Base-by-base conservation (phyloP, 2,113 vertebrate species). In the Phainopepla nitens region DNA sequence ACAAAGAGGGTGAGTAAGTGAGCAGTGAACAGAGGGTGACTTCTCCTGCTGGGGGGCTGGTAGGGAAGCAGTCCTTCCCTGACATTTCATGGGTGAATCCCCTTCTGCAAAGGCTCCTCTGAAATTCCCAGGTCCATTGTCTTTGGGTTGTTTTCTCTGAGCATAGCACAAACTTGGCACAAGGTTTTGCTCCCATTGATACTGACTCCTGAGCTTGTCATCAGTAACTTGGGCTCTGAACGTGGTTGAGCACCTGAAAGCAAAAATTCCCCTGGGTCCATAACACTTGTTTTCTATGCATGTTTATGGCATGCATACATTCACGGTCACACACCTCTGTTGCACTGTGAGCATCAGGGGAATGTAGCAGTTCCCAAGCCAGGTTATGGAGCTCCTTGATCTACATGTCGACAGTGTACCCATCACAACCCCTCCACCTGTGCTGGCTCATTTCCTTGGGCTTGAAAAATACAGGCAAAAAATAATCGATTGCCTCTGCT, bases 211-310 rank as follows among this genome's bases (percentile, higher is more conserved):
- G 39, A 42, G 42, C 33, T 76, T 91, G 25, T 54, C 7, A 19
- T 51, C 12, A 11, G 8, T 60, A 9, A 22, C 11, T 11, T 0
- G 0, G 5, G 22, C 58, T 4, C 0, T 50, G 58, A 76, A 33
- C 25, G 39, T 39, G 18, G 8, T 11, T 42, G 7, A 41, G 41
- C 60, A 47, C 36, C 56, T 45, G 60, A 57, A 87, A 61, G n/a
- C 19, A 87, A 57, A 81, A 77, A 23, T 64, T 73, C 69, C 54
- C 5, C 13, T 9, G 4, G 14, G 50, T 73, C 29, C 35, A 1
- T 65, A 56, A 19, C 29, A 31, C 8, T 54, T 72, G 33, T 7
- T 82, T 76, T 68, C 53, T 58, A 16, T 83, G 53, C 8, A 1
- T 36, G 41, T 68, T 57, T 62, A 7, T 36, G 25, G 33, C 3